A percentile compares a stretch with the other conserved stretches of the same genome.
Conservation (phyloP, 2,113 vertebrate genomes). For the Pithys albifrons region DNA sequence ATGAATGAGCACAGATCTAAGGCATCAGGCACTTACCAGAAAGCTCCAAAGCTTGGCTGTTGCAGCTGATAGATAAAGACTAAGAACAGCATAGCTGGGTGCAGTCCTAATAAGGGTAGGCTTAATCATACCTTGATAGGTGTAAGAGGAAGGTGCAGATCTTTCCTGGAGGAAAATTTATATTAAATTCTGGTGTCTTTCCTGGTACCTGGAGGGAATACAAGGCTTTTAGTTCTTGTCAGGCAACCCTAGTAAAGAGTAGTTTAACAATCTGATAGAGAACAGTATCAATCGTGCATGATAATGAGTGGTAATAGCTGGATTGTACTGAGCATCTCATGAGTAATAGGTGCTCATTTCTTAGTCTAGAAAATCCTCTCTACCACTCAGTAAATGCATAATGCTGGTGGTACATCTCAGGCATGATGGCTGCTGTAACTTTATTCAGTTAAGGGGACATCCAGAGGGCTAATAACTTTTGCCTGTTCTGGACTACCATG, state of each 20-base stretch:
- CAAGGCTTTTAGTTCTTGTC: background rate
- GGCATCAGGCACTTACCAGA: background rate
- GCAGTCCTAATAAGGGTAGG: background rate
- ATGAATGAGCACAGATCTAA: background rate
- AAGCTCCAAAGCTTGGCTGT: background rate
- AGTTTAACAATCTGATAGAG: background rate
- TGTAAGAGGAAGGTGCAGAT: background rate
- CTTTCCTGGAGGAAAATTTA: background rate
- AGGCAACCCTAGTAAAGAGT: background rate
- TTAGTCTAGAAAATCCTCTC: background rate
- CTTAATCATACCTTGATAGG: background rate
- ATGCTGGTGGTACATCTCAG: background rate
- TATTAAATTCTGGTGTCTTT: background rate
- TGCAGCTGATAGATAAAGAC: background rate
- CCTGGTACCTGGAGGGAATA: background rate
- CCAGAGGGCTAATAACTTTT: background rate
- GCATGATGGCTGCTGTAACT: background rate
- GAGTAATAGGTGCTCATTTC: background rate
- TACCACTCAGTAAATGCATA: background rate
- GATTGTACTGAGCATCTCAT: background rate
- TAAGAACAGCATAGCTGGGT: background rate
- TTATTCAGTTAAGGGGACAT: background rate
- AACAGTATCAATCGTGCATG: background rate
- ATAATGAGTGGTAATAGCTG: background rate
- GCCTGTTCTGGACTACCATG: background rate